Percentiles rank a stretch among this genome's conserved stretches.
Evolutionary conservation across 1,140 invertebrate species (phyloP).

Genomic region (Drosophila serrata): DNA sequence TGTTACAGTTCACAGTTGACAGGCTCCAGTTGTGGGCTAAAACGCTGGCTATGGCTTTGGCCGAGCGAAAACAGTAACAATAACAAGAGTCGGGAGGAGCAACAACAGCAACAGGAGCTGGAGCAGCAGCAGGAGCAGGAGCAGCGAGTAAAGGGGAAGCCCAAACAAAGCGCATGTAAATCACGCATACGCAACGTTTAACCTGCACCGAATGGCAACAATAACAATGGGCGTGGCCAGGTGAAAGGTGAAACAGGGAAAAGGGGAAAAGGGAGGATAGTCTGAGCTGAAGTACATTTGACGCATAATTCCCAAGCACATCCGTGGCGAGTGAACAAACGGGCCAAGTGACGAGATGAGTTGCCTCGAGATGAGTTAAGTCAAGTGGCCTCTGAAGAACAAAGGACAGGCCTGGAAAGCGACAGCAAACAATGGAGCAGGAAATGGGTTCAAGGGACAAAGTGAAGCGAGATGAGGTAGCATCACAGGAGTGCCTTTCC

Average conservation of each 20-base stretch:
- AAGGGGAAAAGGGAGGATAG: slow-evolving; percentile 3
- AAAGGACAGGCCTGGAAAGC: slow-evolving; percentile 13
- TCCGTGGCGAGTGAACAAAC: slow-evolving; percentile 36
- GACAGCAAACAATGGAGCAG: slow-evolving; percentile 18
- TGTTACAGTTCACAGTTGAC: slow-evolving; percentile 67
- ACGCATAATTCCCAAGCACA: slow-evolving; percentile 73
- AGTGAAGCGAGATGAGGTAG: background rate
- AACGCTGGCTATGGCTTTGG: slow-evolving; percentile 57
- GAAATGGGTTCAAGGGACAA: background rate
- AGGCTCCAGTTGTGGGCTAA: slow-evolving; percentile 26
- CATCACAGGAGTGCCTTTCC: background rate
- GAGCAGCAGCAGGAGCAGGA: slow-evolving; percentile 5
- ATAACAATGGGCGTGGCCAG: slow-evolving; percentile 48
- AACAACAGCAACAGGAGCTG: slow-evolving; percentile 14
- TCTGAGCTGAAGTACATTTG: slow-evolving; percentile 60
- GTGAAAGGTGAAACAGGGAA: background rate
- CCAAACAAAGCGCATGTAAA: slow-evolving; percentile 77
- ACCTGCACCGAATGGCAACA: slow-evolving; percentile 65
- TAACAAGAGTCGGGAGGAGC: slow-evolving; percentile 24
- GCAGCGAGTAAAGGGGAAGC: slow-evolving; percentile 25
- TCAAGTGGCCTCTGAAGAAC: slow-evolving; percentile 29
- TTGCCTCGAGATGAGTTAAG: slow-evolving; percentile 38
- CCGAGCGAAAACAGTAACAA: slow-evolving; percentile 73
- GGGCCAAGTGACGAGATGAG: slow-evolving; percentile 43
- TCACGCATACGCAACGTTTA: slow-evolving; percentile 78